Base-by-base conservation (phyloP, 2,797 vertebrate species). In the Enteromius argenteus region DNA sequence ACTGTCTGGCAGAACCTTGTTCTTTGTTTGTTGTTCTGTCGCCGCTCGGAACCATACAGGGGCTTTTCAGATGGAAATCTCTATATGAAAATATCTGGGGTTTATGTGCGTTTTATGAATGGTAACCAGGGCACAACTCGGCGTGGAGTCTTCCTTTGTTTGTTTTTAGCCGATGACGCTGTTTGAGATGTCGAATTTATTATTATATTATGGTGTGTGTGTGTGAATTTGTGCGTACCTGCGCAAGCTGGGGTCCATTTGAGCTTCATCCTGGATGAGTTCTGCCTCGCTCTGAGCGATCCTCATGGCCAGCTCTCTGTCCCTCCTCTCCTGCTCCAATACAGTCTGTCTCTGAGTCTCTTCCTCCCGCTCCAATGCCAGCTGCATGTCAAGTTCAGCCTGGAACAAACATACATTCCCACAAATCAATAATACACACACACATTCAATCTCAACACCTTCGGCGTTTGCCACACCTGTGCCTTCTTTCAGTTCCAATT, bases 251-350 rank as follows among this genome's bases (percentile, higher is more conserved):
- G 90, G 77, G 67, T 99, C 98, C 5, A 93, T 75, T 90, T 97
- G 96, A 10, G 93, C 92, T 56, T 99, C 98, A 1, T 99, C 98
- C 0, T 90, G 96, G 93, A 99, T 98, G 90, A 99, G 98, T 88
- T 99, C 98, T 0, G 98, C 94, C 81, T 99, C 98, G 0, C 94
- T 99, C 90, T 97, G 97, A 62, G 97, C 98, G 21, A 99, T 99
- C 69, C 98, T 94, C 95, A 99, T 97, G n/a, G 98, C 98, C 80
- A 99, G 93, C 89, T 99, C 98, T 7, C 96, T 89, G 92, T 99
- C 98, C 58, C 98, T 92, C 44, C 96, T 96, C 80, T 99, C 98
- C 93, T 99, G 98, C 82, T 99, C 98, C 87, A 97, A 80, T 1
- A 98, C 89, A 0, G 96, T 85, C 74, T 96, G 93, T 10, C 92